Evolutionary conservation across 2,797 vertebrate genomes (phyloP).

Genomic region (Enteromius trimaculatus): DNA sequence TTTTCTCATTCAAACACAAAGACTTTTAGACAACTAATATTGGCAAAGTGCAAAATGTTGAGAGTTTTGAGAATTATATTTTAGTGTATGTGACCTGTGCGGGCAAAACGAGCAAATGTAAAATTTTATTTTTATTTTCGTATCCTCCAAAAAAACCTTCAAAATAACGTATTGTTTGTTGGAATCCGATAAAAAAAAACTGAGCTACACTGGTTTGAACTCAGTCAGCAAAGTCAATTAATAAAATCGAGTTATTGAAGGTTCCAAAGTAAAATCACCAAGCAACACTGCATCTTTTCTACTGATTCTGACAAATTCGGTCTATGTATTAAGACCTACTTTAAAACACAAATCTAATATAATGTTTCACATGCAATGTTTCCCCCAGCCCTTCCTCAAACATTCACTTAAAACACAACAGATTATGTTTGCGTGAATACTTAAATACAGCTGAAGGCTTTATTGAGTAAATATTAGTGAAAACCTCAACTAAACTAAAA

Average conservation of each 20-base stretch:
- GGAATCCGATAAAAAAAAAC: background rate
- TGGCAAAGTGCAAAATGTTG: background rate
- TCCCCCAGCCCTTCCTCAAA: too few relatives aligned
- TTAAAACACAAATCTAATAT: too few relatives aligned
- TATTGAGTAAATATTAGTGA: background rate
- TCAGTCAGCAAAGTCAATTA: background rate
- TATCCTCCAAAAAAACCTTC: background rate
- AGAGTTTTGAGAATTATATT: background rate
- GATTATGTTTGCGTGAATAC: background rate
- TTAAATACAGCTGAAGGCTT: background rate
- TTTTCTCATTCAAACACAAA: background rate
- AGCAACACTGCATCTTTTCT: background rate
- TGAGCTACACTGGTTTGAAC: too few relatives aligned
- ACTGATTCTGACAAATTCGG: too few relatives aligned
- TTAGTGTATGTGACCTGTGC: background rate
- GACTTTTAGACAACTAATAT: background rate
- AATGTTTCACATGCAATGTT: too few relatives aligned
- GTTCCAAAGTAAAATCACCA: background rate
- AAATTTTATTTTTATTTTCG: background rate
- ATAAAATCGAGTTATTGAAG: background rate
- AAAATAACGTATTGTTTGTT: background rate
- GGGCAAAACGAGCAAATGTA: background rate
- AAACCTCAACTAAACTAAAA: too few relatives aligned
- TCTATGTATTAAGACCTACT: too few relatives aligned
- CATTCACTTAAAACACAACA: too few relatives aligned